phyloP scores from a whole-genome alignment of 2,797 vertebrate species.

The Crotalus adamanteus region DNA sequence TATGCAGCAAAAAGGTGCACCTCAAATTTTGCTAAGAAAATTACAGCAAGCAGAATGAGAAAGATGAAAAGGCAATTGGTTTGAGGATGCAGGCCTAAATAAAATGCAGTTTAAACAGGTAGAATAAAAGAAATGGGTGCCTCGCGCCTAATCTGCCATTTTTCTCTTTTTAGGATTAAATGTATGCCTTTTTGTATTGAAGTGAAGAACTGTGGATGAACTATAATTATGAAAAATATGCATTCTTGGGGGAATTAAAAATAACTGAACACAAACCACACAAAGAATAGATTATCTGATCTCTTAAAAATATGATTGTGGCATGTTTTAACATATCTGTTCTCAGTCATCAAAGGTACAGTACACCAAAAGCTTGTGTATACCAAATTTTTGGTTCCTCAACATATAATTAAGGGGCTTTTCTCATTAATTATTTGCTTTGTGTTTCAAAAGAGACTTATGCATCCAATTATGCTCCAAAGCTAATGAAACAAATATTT shows the following conservation, averaged over 20 bases:
- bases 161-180: constrained; percentile 13
- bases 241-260: constrained; percentile 10
- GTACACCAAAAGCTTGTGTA: neutral
- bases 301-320: neutral
- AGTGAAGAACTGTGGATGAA: neutral
- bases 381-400: constrained; percentile 10
- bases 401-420: constrained; percentile 5
- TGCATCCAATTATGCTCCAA: neutral
- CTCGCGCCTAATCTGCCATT: neutral
- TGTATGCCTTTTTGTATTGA: constrained; percentile 13
- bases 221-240: neutral
- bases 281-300: neutral
- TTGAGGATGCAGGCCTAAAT: neutral
- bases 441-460: constrained; percentile 7
- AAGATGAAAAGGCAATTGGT: neutral
- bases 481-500: neutral
- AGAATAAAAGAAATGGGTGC: neutral
- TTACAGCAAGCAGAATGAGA: neutral
- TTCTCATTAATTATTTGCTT: constrained; percentile 23
- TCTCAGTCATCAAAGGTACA: constrained; percentile 25
- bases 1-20: neutral
- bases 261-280: constrained; percentile 5
- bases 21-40: neutral
- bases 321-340: constrained; percentile 29
- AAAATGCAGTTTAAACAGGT: neutral